phyloP scores from a whole-genome alignment of 2,888 invertebrate genomes.

The Morpho achilles region DNA sequence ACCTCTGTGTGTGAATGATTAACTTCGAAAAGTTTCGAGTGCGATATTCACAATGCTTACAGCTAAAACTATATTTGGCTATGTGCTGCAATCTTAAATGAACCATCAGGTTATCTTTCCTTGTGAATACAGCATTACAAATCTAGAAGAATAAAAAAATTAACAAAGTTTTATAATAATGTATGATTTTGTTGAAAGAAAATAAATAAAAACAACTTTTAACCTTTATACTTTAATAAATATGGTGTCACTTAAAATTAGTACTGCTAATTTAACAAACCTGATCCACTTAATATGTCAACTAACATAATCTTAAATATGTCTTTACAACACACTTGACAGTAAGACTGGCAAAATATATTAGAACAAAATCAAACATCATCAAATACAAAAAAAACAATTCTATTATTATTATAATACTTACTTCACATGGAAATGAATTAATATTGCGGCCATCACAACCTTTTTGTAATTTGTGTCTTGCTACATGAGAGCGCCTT shows the following conservation, averaged over 20 bases:
- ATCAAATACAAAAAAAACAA: too few species aligned
- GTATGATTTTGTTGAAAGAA: too few species aligned
- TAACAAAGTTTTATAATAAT: not conserved
- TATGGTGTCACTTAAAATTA: too few species aligned
- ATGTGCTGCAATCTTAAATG: conserved; percentile 83
- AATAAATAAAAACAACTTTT: too few species aligned
- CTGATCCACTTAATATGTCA: too few species aligned
- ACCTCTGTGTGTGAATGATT: conserved; percentile 50
- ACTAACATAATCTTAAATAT: too few species aligned
- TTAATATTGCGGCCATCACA: conserved; percentile 76
- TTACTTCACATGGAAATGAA: conserved; percentile 57
- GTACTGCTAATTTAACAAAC: too few species aligned
- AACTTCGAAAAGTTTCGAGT: conserved; percentile 59
- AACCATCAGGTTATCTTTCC: conserved; percentile 87
- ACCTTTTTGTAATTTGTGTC: conserved; percentile 84
- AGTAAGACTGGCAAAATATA: not conserved
- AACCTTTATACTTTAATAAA: too few species aligned
- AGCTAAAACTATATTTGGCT: conserved; percentile 39
- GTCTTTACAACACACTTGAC: too few species aligned
- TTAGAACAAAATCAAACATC: not conserved
- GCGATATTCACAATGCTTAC: conserved; percentile 53
- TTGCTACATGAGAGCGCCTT: conserved; percentile 85
- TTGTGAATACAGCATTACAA: conserved; percentile 81
- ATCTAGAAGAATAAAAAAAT: conserved; percentile 63
- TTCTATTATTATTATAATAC: conserved; percentile 19